Evolutionary conservation across 1,140 invertebrate species (phyloP), one percentile per base, ranked within the genome.

Genomic region (Metopolophium dirhodum): DNA sequence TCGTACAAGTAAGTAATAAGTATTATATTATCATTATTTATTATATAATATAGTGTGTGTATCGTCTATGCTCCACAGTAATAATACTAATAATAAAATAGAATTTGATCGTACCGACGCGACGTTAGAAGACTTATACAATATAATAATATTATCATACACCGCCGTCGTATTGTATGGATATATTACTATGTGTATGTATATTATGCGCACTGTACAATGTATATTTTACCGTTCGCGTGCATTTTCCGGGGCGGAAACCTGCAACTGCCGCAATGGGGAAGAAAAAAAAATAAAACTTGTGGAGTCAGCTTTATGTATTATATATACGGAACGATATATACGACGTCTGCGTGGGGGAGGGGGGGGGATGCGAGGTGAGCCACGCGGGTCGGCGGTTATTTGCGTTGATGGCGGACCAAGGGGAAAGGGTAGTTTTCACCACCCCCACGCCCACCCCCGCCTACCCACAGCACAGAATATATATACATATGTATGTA

Each of bases 261-360:
- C 30, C 47, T 88, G 86, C 86, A 88, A 49, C 61, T 51, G 86
- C 30, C 30, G 86, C n/a, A 51, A 23, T n/a, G 86, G 49, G 47
- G n/a, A 51, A n/a, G 47, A 86, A 35, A 51, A 88, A 88, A 88
- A n/a, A 88, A 41, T 77, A 77, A 77, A 77, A 77, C 61, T 88
- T 88, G 86, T 88, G 47, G 47, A 88, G 86, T 88, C 86, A 88
- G 86, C 86, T 88, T 88, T 88, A 88, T 14, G 22, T 30, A 54
- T 54, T 51, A 51, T 54, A 54, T n/a, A 35, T 51, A 88, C 30
- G 45, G 23, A 14, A n/a, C 86, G 86, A 77, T n/a, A n/a, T 77
- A 77, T 77, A 77, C 61, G 30, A 77, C n/a, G 61, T n/a, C 30
- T 77, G 61, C 14, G 20, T 4, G 23, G 61, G 11, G 9, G 83